Evolutionary conservation across 2,797 vertebrate genomes (phyloP).

Genomic region (Poeciliopsis turneri): DNA sequence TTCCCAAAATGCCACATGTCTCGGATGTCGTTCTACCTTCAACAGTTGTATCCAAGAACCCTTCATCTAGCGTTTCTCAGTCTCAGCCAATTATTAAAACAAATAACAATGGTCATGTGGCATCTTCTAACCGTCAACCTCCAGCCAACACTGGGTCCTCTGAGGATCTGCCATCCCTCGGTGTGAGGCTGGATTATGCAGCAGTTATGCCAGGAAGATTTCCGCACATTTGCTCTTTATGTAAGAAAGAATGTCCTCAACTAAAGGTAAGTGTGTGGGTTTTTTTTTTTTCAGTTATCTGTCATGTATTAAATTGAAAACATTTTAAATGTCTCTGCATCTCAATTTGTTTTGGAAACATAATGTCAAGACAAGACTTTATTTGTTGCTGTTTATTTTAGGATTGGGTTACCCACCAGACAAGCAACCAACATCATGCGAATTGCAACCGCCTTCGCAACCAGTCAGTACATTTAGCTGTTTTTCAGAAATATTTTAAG

Average conservation of each 20-base stretch:
- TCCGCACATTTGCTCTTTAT: conserved; percentile 87
- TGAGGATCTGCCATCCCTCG: conserved; percentile 83
- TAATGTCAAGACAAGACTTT: conserved; percentile 2
- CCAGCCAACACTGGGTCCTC: not conserved
- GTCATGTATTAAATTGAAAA: no score
- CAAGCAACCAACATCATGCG: conserved; percentile 86
- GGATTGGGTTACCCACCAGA: conserved; percentile 95
- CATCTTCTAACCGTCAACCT: not conserved
- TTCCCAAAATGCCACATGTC: not conserved
- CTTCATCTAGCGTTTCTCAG: not conserved
- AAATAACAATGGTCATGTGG: not conserved
- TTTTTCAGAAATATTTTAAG: not conserved
- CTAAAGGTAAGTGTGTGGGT: conserved; percentile 90
- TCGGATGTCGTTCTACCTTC: not conserved
- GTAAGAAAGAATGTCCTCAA: conserved; percentile 90
- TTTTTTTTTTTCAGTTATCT: not conserved
- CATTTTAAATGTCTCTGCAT: not conserved
- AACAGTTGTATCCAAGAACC: not conserved
- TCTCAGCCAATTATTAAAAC: not conserved
- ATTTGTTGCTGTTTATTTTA: conserved; percentile 63
- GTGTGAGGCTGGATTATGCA: conserved; percentile 95
- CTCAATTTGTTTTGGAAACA: not conserved
- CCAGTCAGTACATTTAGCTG: conserved; percentile 79
- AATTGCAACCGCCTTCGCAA: conserved; percentile 86
- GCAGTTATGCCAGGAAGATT: conserved; percentile 86